Base-by-base conservation (phyloP, 2,888 invertebrate species). In the Papilio gigon region DNA sequence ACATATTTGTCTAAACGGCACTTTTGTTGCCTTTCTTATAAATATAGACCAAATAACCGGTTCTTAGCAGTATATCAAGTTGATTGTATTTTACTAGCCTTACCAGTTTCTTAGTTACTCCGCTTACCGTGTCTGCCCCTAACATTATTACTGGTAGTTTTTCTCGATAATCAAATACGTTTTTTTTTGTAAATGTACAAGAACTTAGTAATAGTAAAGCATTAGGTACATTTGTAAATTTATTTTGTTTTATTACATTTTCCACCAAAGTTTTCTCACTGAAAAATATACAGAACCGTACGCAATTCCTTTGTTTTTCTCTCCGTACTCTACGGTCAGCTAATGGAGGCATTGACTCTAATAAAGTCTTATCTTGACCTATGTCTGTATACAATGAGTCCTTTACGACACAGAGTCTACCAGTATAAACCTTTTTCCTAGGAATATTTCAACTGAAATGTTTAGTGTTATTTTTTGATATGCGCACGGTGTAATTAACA, bases 1-100 rank as follows among this genome's bases (percentile, higher is more conserved):
- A 63, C 35, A 63, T 22, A 50, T 63, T 63, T 35, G 35, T 20
- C 47, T 63, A 47, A 22, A 22, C 22, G 20, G 17, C 22, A n/a
- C 14, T 33, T 22, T 47, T 25, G 22, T 63, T 47, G 25, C 50
- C 30, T 22, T 63, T 50, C 50, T 50, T 22, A 63, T 63, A 63
- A 63, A 50, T 35, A 25, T 37, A 50, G 50, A 63, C 35, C 33
- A 50, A 40, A 37, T 22, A 35, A 59, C 20, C 35, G 20, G 35
- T 37, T 60, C n/a, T 40, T 37, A 14, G n/a, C 25, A 40, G 27
- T 53, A 9, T 56, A 30, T 56, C 17, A 30, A 30, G 30, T 30
- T 30, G 4, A 56, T 56, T 56, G 9, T 4, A 30, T 17, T 30
- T 56, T 30, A 56, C 9, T 14, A 8, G n/a, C 2, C 30, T 30